Evolutionary conservation across 2,797 vertebrate genomes (phyloP), one percentile per base, ranked within the genome.

Genomic region (Eupleurogrammus muticus): DNA sequence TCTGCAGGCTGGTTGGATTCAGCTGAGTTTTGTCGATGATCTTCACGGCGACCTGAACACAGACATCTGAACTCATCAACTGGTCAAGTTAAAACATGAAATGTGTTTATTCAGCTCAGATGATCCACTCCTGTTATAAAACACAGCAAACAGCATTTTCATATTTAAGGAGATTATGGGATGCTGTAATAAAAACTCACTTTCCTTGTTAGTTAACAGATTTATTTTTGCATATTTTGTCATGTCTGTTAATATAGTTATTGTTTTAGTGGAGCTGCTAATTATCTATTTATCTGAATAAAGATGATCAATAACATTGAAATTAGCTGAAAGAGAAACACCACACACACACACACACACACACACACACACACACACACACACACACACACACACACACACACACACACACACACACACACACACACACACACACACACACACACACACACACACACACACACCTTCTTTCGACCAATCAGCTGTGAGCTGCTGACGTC

Each of bases 1-100:
- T 97, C 90, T 97, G 96, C 87, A 97, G 93, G 84, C 96, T 97
- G 63, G 96, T 97, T 67, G 96, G 96, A 89, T 97, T 97, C 84
- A 97, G 92, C 80, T 97, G 96, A 42, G 96, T 97, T 92, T 97
- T 97, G 90, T 97, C 96, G 83, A 97, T 97, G 90, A 97, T 97
- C 94, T 97, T 97, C 85, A 97, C 95, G 69, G 96, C 96, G 70
- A 97, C 96, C 96, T 97, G 82, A 40, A 84, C 53, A 48, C 3
- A 36, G 35, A 46, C 19, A 24, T 19, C n/a, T 16, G 28, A 19
- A 32, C 7, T 21, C n/a, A n/a, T n/a, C n/a, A n/a, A n/a, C n/a
- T n/a, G n/a, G n/a, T n/a, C n/a, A n/a, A n/a, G n/a, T n/a, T n/a
- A n/a, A n/a, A n/a, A n/a, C n/a, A n/a, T n/a, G n/a, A n/a, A n/a